Percentiles rank a stretch among this genome's conserved stretches.
These are phyloP conservation scores for Campaea margaritaria DNA, from an alignment of 2,888 invertebrate species.

Conservation along the genomic window DNA sequence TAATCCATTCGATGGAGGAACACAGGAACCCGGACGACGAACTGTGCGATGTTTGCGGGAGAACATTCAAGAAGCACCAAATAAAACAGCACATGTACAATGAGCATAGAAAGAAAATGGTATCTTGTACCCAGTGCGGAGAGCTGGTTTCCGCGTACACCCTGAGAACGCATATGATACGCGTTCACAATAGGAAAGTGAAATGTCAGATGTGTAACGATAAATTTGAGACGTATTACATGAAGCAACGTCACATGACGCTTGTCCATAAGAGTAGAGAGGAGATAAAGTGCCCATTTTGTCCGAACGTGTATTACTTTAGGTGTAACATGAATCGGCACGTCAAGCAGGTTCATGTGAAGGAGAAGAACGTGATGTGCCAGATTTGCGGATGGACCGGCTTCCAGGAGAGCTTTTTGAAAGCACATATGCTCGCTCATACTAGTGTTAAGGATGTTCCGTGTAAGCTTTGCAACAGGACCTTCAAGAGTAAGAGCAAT, in stretches of 20 bases:
- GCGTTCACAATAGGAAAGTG: conserved; percentile 66
- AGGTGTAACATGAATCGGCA: conserved; percentile 26
- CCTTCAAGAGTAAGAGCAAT: conserved; percentile 36
- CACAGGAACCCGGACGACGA: conserved; percentile 16
- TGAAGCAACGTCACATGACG: conserved; percentile 56
- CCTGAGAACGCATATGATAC: conserved; percentile 32
- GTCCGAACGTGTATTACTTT: conserved; percentile 25
- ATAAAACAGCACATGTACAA: conserved; percentile 37
- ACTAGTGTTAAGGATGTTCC: conserved; percentile 4
- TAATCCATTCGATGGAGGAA: conserved; percentile 17
- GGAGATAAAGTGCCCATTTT: conserved; percentile 27
- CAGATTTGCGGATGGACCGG: conserved; percentile 54
- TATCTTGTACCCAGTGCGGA: conserved; percentile 31
- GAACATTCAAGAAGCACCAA: conserved; percentile 38
- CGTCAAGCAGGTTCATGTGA: conserved; percentile 54
- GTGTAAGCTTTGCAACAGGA: conserved; percentile 13
- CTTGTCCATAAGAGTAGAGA: conserved; percentile 51
- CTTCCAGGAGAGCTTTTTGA: conserved; percentile 45
- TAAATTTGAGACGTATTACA: conserved; percentile 59
- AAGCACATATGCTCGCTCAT: conserved; percentile 50
- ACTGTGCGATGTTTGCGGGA: conserved; percentile 39
- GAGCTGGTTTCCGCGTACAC: conserved; percentile 15
- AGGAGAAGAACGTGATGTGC: conserved; percentile 54
- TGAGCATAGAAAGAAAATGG: conserved; percentile 58
- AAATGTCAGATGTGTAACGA: conserved; percentile 68